Evolutionary conservation across 30 jellyfish, hydroid and myxozoan species (phyloP).

Genomic region (Sanderia malayensis): DNA sequence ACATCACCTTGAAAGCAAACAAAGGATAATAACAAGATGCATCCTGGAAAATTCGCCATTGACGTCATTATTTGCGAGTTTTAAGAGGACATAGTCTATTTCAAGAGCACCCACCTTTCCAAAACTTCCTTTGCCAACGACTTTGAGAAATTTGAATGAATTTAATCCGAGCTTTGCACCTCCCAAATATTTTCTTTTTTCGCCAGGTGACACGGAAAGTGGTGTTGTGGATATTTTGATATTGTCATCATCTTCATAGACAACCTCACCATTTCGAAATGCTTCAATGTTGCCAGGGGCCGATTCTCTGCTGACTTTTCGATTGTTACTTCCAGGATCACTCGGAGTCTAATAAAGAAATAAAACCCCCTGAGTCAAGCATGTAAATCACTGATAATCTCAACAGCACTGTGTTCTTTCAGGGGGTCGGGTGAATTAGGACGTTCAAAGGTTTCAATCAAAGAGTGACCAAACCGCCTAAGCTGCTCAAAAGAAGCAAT

Average conservation of each 20-base stretch:
- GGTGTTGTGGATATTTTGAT: conserved; percentile 33
- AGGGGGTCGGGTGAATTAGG: too few species aligned
- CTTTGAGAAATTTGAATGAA: conserved; percentile 77
- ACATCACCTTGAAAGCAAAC: conserved; percentile 83
- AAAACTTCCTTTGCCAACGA: conserved; percentile 95
- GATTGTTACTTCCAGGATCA: conserved; percentile 12
- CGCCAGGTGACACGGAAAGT: conserved; percentile 77
- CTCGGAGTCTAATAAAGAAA: background rate
- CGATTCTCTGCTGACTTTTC: conserved; percentile 56
- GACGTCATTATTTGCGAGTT: too few species aligned
- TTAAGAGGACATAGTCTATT: too few species aligned
- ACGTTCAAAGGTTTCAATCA: too few species aligned
- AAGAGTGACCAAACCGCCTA: too few species aligned
- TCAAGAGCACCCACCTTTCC: conserved; percentile 99
- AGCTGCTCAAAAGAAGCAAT: too few species aligned
- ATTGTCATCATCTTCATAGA: conserved; percentile 6
- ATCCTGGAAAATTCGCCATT: too few species aligned
- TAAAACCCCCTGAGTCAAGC: too few species aligned
- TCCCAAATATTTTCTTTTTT: conserved; percentile 48
- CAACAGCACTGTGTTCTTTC: too few species aligned
- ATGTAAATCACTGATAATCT: too few species aligned
- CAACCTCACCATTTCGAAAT: conserved; percentile 34
- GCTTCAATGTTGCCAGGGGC: conserved; percentile 60
- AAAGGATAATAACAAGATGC: too few species aligned
- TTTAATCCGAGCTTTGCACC: conserved; percentile 35